These are phyloP conservation scores for Magallana gigas DNA, from an alignment of 1,140 invertebrate genomes.

Conservation along the genomic window DNA sequence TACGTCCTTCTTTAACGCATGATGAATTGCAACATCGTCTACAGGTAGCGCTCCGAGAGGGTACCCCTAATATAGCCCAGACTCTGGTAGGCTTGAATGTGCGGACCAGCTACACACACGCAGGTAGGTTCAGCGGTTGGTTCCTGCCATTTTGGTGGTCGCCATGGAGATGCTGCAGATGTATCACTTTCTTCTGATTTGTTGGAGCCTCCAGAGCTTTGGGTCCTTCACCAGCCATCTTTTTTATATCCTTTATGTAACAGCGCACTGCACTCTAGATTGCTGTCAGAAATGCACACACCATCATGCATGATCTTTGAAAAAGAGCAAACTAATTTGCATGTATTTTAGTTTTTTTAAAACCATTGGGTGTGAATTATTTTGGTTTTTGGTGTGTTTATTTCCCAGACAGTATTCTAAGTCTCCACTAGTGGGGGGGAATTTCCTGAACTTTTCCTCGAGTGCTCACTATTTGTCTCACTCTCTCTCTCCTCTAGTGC, in stretches of 20 bases:
- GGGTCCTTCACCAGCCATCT: conserved; percentile 25
- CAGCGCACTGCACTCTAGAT: conserved; percentile 21
- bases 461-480: conserved; percentile 5
- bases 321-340: background rate
- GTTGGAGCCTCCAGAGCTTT: conserved; percentile 27
- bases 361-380: background rate
- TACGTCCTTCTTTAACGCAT: conserved; percentile 56
- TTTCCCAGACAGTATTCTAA: conserved; percentile 4
- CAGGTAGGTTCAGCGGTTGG: conserved; percentile 59
- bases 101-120: conserved; percentile 65
- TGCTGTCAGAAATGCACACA: conserved; percentile 35
- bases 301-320: background rate
- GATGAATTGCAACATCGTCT: conserved; percentile 66
- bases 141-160: conserved; percentile 22
- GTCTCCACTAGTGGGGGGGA: background rate
- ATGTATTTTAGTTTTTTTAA: background rate
- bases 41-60: conserved; percentile 62
- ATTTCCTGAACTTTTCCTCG: background rate
- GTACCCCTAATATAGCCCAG: conserved; percentile 63
- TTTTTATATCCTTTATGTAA: conserved; percentile 26
- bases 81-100: conserved; percentile 63
- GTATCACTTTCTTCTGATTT: background rate
- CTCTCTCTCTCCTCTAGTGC: conserved; percentile 43
- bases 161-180: conserved; percentile 23
- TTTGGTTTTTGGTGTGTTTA: conserved; percentile 25